Percentiles rank a stretch among this genome's conserved stretches.
Conservation (phyloP, 2,113 vertebrate genomes). For the Lethenteron camtschaticum region DNA sequence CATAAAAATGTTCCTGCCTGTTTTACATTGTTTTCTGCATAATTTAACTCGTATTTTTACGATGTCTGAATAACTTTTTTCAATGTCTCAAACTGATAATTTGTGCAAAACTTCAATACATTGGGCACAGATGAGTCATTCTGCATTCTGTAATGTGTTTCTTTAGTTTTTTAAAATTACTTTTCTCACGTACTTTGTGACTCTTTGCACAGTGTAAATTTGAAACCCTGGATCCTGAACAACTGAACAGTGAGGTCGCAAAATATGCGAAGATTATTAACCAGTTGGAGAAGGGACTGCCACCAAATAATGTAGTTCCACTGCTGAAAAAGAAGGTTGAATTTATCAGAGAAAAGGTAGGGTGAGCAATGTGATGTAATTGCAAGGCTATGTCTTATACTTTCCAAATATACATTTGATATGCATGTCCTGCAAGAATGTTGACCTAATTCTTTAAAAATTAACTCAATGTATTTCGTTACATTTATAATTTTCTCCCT, state of each 20-base stretch:
- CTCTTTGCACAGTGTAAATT: slow-evolving; percentile 26
- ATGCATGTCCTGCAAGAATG: background rate
- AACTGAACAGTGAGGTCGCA: slow-evolving; percentile 28
- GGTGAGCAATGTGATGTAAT: slow-evolving; percentile 7
- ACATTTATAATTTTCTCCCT: slow-evolving; percentile 9
- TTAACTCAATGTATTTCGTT: background rate
- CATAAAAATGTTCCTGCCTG: no score
- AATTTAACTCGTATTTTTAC: no score
- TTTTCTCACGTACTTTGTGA: no score
- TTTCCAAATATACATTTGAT: no score
- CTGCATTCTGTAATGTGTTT: no score
- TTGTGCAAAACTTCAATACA: no score
- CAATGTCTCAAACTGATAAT: no score
- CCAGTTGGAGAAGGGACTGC: slow-evolving; percentile 45
- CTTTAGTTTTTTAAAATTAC: no score
- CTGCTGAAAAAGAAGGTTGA: slow-evolving; percentile 36
- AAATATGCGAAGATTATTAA: slow-evolving; percentile 35
- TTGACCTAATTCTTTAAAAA: background rate
- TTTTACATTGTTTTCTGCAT: no score
- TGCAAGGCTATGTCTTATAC: background rate
- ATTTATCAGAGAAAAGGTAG: slow-evolving; percentile 37
- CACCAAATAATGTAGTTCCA: slow-evolving; percentile 30
- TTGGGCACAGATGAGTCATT: no score
- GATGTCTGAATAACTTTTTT: no score
- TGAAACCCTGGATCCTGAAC: slow-evolving; percentile 32